phyloP scores from a whole-genome alignment of 2,113 vertebrate species.

The Speoplatyrhinus poulsoni region DNA sequence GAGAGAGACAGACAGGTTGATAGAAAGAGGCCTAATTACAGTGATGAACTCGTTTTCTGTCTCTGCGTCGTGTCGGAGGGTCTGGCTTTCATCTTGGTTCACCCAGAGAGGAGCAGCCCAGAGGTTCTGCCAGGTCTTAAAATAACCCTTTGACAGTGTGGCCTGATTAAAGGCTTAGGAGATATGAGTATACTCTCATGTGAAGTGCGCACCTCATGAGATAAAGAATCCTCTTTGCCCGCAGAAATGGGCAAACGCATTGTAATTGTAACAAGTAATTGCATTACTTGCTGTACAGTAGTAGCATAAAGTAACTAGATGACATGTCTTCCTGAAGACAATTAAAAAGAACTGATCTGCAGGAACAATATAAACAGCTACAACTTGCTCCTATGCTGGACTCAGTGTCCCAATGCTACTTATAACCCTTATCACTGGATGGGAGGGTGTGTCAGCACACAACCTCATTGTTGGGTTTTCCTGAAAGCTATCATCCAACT shows the following conservation, averaged over 20 bases:
- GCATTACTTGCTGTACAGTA: no score
- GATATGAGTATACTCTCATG: slow-evolving; percentile 59
- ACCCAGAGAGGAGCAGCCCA: slow-evolving; percentile 51
- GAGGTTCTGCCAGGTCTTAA: slow-evolving; percentile 63
- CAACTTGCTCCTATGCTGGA: no score
- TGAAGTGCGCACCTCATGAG: slow-evolving; percentile 40
- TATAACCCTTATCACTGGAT: no score
- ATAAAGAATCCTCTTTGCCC: slow-evolving; percentile 37
- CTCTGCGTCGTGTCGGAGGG: slow-evolving; percentile 48
- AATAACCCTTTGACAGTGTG: slow-evolving; percentile 72
- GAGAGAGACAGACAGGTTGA: neutral
- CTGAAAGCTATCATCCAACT: no score
- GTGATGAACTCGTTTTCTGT: slow-evolving; percentile 72
- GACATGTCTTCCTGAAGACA: no score
- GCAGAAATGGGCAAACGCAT: slow-evolving; percentile 6
- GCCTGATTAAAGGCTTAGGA: slow-evolving; percentile 67
- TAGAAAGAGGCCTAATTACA: slow-evolving; percentile 65
- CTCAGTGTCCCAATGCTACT: no score
- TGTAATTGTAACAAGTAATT: no score
- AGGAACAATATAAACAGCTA: no score
- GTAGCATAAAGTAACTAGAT: no score
- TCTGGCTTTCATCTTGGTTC: slow-evolving; percentile 58
- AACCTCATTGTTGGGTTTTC: no score
- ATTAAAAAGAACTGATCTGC: no score
- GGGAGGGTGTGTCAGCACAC: no score